phyloP scores from a whole-genome alignment of 2,113 vertebrate genomes.

The Paradoxurus hermaphroditus region DNA sequence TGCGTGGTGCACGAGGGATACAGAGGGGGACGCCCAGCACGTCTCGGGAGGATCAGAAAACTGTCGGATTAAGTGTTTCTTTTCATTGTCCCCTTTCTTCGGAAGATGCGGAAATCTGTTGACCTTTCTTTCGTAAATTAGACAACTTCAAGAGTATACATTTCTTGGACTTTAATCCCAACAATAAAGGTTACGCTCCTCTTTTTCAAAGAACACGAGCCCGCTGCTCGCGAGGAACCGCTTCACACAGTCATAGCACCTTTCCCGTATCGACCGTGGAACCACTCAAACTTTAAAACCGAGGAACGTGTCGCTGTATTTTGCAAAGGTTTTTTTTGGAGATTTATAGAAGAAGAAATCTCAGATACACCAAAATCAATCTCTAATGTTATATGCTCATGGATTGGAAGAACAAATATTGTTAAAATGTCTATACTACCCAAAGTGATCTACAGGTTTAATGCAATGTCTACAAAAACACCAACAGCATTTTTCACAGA shows the following conservation, averaged over 20 bases:
- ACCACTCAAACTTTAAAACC: background rate
- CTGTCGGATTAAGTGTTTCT: too few relatives aligned
- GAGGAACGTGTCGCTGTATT: background rate
- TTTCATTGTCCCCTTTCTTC: background rate
- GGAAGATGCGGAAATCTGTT: background rate
- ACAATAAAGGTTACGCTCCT: background rate
- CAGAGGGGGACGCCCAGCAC: rapidly evolving
- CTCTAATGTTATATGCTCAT: too few relatives aligned
- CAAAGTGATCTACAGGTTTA: too few relatives aligned
- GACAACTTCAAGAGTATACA: too few relatives aligned
- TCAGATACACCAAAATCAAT: background rate
- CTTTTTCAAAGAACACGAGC: background rate
- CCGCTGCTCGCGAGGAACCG: too few relatives aligned
- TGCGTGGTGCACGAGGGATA: rapidly evolving
- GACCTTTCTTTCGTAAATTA: background rate
- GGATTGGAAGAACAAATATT: too few relatives aligned
- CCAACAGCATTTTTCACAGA: too few relatives aligned
- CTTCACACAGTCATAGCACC: too few relatives aligned
- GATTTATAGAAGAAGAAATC: background rate
- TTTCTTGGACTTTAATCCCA: too few relatives aligned
- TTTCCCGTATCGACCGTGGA: rapidly evolving
- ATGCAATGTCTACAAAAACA: too few relatives aligned
- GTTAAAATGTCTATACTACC: too few relatives aligned
- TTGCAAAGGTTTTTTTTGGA: background rate
- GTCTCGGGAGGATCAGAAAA: too few relatives aligned